Conservation (phyloP, 2,888 invertebrate genomes). For the Lordiphosa fenestrarum region DNA sequence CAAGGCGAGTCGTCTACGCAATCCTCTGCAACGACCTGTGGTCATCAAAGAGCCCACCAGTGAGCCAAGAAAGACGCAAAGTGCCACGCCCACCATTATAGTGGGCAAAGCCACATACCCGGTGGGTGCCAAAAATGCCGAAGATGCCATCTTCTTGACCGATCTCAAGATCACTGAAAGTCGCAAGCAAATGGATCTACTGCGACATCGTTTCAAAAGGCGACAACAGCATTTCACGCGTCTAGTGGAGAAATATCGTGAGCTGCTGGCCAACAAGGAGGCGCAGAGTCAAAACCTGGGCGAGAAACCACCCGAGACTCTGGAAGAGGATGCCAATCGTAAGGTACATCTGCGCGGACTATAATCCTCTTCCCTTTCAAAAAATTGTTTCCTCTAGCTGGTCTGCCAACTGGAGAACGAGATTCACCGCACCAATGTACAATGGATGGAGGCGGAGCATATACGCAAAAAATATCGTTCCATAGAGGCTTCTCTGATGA, state of each 20-base stretch:
- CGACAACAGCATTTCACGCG: constrained; percentile 83
- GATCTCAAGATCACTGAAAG: constrained; percentile 86
- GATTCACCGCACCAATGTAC: constrained; percentile 89
- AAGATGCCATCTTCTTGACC: constrained; percentile 82
- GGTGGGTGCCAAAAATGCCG: constrained; percentile 81
- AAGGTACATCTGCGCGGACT: constrained; percentile 81
- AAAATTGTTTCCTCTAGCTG: constrained; percentile 79
- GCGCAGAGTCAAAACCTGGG: constrained; percentile 79
- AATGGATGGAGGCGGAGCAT: constrained; percentile 90
- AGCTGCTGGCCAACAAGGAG: constrained; percentile 82
- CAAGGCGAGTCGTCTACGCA: constrained; percentile 81
- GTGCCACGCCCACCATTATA: constrained; percentile 69
- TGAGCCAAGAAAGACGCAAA: constrained; percentile 43
- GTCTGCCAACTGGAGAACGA: constrained; percentile 89
- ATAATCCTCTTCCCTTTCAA: neutral
- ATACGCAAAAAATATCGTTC: constrained; percentile 88
- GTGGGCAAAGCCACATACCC: constrained; percentile 79
- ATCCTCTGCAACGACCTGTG: constrained; percentile 76
- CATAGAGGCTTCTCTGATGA: constrained; percentile 85
- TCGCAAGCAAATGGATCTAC: constrained; percentile 87
- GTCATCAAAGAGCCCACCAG: constrained; percentile 68
- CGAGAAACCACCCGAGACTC: constrained; percentile 79
- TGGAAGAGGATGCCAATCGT: constrained; percentile 83
- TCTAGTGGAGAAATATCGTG: constrained; percentile 84
- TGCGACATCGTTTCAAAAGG: constrained; percentile 86